These are phyloP conservation scores for Prochilodus magdalenae DNA, from an alignment of 2,113 vertebrate species.

Conservation along the genomic window DNA sequence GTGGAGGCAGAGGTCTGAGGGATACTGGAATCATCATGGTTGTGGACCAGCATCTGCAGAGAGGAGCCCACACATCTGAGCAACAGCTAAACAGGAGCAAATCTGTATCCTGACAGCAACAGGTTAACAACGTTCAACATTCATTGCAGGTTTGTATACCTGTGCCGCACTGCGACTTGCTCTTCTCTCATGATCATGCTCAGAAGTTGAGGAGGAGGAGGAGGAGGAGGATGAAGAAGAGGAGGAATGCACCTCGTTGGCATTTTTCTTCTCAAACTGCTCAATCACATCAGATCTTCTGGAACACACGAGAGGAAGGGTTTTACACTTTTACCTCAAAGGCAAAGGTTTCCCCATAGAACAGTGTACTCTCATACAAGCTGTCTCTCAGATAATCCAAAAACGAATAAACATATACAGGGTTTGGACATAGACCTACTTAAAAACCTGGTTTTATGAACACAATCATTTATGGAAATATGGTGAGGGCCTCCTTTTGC, in stretches of 20 bases:
- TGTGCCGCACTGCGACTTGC: slow-evolving; percentile 5
- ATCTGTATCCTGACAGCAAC: background rate
- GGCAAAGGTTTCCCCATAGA: background rate
- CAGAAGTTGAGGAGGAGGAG: slow-evolving; percentile 5
- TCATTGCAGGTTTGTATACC: slow-evolving; percentile 22
- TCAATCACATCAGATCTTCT: slow-evolving; percentile 39
- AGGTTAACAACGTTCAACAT: background rate
- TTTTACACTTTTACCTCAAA: background rate
- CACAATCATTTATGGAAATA: too few species aligned
- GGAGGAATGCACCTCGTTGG: slow-evolving; percentile 4
- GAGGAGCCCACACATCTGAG: background rate
- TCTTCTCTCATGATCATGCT: slow-evolving; percentile 17
- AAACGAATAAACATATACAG: background rate
- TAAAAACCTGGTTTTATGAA: too few species aligned
- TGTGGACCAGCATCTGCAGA: background rate
- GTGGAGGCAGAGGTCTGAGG: slow-evolving; percentile 40
- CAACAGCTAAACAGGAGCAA: background rate
- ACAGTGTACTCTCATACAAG: background rate
- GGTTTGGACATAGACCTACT: too few species aligned
- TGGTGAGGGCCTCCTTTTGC: too few species aligned
- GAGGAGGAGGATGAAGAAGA: slow-evolving; percentile 13
- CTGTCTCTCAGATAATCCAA: too few species aligned
- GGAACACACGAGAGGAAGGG: slow-evolving; percentile 10
- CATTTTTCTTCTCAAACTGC: slow-evolving; percentile 39
- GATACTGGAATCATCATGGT: slow-evolving; percentile 20